Conservation (phyloP, 2,888 invertebrate genomes). For the Limnephilus marmoratus region DNA sequence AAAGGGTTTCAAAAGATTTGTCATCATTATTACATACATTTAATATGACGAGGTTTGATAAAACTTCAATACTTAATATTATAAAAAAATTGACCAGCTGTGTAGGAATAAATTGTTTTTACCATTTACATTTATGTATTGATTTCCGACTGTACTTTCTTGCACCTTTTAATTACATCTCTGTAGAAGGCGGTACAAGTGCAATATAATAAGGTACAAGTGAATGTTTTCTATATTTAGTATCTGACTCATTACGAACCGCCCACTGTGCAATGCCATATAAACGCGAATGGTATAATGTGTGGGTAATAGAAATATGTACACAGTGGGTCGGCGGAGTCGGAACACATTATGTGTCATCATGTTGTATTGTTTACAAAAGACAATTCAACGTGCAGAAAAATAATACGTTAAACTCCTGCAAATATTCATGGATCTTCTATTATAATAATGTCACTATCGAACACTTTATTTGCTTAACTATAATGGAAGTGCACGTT, state of each 20-base stretch:
- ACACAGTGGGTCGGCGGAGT: not conserved
- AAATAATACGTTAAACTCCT: not conserved
- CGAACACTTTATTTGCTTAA: not conserved
- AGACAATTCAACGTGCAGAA: not conserved
- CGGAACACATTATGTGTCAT: not conserved
- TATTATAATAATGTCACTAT: not conserved
- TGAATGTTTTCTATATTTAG: constrained; percentile 8
- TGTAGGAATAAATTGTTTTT: not conserved
- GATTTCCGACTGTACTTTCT: not conserved
- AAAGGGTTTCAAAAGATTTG: too few relatives aligned
- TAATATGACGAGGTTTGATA: too few relatives aligned
- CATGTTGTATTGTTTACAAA: not conserved
- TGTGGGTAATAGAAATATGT: not conserved
- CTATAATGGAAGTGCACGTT: not conserved
- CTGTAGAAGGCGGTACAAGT: not conserved
- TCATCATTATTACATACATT: too few relatives aligned
- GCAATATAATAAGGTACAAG: not conserved
- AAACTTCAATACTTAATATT: too few relatives aligned
- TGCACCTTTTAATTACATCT: not conserved
- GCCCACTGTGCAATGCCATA: constrained; percentile 13
- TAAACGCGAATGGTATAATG: not conserved
- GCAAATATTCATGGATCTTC: not conserved
- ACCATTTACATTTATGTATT: not conserved
- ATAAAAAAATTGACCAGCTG: too few relatives aligned
- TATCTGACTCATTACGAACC: not conserved